Evolutionary conservation across 2,797 vertebrate species (phyloP).

Genomic region (Chelon auratus): DNA sequence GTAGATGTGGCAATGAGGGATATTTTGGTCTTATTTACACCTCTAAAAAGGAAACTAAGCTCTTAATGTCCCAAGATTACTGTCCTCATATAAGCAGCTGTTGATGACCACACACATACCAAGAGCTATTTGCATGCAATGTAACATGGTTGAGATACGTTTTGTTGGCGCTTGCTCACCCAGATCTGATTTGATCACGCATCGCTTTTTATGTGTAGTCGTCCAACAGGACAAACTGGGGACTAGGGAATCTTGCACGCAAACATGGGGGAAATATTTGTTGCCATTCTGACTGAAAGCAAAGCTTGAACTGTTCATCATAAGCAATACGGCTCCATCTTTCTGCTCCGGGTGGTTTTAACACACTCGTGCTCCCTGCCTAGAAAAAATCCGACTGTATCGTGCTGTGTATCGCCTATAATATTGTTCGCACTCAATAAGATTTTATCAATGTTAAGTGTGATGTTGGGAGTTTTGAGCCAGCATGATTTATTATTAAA

Average conservation of each 20-base stretch:
- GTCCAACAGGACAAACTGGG: constrained; percentile 16
- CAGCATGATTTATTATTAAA: constrained; percentile 60
- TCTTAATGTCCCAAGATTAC: constrained; percentile 32
- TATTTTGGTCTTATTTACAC: background rate
- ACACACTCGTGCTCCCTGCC: constrained; percentile 28
- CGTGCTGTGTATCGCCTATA: constrained; percentile 70
- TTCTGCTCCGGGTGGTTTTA: constrained; percentile 21
- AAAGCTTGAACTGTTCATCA: constrained; percentile 26
- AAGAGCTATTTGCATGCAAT: constrained; percentile 63
- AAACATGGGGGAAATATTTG: background rate
- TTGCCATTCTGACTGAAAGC: constrained; percentile 42
- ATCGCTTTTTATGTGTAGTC: constrained; percentile 15
- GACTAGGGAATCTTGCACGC: constrained; percentile 15
- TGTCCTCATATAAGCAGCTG: constrained; percentile 33
- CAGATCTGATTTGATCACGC: too few species aligned
- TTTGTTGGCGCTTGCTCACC: constrained; percentile 43
- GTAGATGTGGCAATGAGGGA: background rate
- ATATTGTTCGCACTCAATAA: constrained; percentile 54
- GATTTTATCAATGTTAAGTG: constrained; percentile 67
- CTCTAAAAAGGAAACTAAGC: constrained; percentile 12
- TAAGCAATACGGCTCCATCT: constrained; percentile 20
- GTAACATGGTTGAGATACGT: constrained; percentile 39
- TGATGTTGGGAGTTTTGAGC: constrained; percentile 57
- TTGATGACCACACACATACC: constrained; percentile 25
- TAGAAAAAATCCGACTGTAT: constrained; percentile 45